Percentiles rank a stretch among this genome's conserved stretches.
These are phyloP conservation scores for Falco berigora DNA, from an alignment of 2,797 vertebrate genomes.

Conservation along the genomic window DNA sequence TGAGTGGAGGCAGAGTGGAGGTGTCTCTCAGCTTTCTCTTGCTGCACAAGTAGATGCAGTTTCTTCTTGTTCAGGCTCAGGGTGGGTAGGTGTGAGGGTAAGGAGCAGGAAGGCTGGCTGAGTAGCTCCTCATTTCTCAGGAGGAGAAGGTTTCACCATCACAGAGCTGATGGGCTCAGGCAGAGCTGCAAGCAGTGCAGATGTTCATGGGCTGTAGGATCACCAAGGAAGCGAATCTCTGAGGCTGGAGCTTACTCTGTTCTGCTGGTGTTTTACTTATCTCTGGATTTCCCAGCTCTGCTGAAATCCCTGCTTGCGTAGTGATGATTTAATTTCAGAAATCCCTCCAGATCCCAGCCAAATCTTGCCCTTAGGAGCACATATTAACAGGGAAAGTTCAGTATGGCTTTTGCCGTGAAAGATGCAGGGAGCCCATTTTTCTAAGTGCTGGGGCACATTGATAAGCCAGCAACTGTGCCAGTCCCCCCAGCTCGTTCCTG, in stretches of 20 bases:
- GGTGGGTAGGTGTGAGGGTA: neutral
- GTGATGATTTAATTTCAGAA: slow-evolving; percentile 29
- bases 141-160: neutral
- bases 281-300: slow-evolving; percentile 21
- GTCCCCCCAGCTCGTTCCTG: neutral
- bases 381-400: neutral
- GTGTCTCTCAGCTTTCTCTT: neutral
- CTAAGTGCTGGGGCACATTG: neutral
- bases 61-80: neutral
- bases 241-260: neutral
- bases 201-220: neutral
- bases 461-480: fast-evolving
- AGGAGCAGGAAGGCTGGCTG: neutral
- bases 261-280: slow-evolving; percentile 7
- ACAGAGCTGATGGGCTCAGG: neutral
- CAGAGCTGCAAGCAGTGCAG: neutral
- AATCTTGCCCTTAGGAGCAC: slow-evolving; percentile 19
- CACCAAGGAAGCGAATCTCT: neutral
- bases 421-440: neutral
- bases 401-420: neutral
- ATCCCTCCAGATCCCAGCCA: neutral
- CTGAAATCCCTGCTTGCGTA: neutral
- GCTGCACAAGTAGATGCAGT: neutral
- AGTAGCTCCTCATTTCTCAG: neutral
- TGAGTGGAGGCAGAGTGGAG: neutral